A percentile compares a stretch with the other conserved stretches of the same genome.
phyloP scores from a whole-genome alignment of 1,140 invertebrate species.

The Drosophila suzukii region DNA sequence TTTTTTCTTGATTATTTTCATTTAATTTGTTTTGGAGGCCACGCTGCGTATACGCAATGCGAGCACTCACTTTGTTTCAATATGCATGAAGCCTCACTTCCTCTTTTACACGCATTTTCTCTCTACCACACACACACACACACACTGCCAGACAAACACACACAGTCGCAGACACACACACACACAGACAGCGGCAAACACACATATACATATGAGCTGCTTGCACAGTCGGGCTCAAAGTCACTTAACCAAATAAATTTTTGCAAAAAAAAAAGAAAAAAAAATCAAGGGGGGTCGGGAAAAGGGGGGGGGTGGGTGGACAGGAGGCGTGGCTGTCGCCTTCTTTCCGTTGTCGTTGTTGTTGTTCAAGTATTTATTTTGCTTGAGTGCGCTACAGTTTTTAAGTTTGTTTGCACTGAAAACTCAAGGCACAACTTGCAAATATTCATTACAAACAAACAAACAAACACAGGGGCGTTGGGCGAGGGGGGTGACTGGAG shows the following conservation, averaged over 20 bases:
- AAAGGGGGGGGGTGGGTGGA: not conserved
- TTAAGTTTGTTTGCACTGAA: slow-evolving; percentile 79
- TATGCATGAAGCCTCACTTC: slow-evolving; percentile 58
- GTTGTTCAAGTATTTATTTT: slow-evolving; percentile 77
- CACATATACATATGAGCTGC: slow-evolving; percentile 24
- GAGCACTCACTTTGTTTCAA: slow-evolving; percentile 76
- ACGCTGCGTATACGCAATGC: slow-evolving; percentile 73
- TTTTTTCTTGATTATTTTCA: slow-evolving; percentile 6
- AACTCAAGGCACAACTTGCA: slow-evolving; percentile 78
- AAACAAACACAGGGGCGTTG: slow-evolving; percentile 22
- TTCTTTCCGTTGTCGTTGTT: slow-evolving; percentile 17
- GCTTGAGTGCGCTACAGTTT: slow-evolving; percentile 80
- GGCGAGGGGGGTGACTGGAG: not conserved
- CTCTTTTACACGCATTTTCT: slow-evolving; percentile 3
- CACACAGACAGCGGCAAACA: slow-evolving; percentile 2
- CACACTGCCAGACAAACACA: slow-evolving; percentile 6
- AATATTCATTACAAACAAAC: slow-evolving; percentile 78
- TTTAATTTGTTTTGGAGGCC: slow-evolving; percentile 47
- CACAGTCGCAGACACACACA: slow-evolving; percentile 8
- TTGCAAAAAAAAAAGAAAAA: slow-evolving; percentile 28
- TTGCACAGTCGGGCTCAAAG: slow-evolving; percentile 53
- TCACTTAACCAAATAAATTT: slow-evolving; percentile 82
- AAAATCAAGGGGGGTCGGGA: not conserved
- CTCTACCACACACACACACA: slow-evolving; percentile 8
- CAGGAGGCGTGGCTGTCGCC: slow-evolving; percentile 23